Evolutionary conservation across 2,888 invertebrate species (phyloP).

Genomic region (Drepana falcataria): DNA sequence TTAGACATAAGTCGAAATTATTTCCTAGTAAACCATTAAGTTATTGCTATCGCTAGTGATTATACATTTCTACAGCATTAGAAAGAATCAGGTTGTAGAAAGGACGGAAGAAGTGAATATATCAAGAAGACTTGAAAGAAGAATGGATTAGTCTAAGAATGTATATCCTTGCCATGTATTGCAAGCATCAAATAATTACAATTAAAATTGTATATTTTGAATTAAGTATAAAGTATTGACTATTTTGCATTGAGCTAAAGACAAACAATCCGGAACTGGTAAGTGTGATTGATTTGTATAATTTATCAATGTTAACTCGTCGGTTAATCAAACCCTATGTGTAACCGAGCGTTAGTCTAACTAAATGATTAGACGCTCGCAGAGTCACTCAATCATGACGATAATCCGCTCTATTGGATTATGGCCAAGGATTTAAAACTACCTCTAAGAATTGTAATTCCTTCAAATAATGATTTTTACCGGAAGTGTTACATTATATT

Average conservation of each 20-base stretch:
- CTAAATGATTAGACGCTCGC: conserved; percentile 18
- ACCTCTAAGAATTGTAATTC: conserved; percentile 7
- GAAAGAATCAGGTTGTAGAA: no score
- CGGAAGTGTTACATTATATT: background rate
- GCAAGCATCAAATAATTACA: no score
- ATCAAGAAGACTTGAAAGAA: no score
- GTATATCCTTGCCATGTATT: no score
- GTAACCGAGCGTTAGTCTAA: conserved; percentile 10
- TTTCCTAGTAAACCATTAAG: no score
- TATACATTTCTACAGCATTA: no score
- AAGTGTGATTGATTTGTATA: conserved; percentile 13
- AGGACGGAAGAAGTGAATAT: no score
- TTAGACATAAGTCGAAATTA: no score
- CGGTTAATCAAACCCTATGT: conserved; percentile 13
- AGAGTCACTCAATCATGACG: conserved; percentile 18
- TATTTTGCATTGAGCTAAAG: background rate
- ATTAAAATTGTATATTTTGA: no score
- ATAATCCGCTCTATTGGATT: conserved; percentile 21
- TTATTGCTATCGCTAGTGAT: no score
- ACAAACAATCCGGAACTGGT: background rate
- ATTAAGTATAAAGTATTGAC: background rate
- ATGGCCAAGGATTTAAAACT: conserved; percentile 20
- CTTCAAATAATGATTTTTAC: background rate
- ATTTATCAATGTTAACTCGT: conserved; percentile 13
- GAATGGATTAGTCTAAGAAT: no score